Conservation (phyloP, 1,140 invertebrate genomes). For the Procambarus virginalis region DNA sequence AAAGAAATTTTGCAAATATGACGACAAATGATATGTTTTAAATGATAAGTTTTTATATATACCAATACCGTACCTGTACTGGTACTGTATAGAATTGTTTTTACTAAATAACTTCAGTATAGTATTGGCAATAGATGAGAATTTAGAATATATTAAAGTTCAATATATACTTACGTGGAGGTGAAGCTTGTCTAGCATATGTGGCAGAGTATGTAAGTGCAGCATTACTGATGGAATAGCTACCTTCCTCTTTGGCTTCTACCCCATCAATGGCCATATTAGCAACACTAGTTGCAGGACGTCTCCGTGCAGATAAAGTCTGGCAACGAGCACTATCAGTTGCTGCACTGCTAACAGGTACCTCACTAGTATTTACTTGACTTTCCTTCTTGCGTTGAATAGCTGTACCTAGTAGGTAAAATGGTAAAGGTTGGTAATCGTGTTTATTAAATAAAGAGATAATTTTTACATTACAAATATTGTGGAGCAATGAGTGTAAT, state of each 20-base stretch:
- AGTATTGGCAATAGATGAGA: too few species aligned
- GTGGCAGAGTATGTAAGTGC: slow-evolving; percentile 46
- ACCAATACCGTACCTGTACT: too few species aligned
- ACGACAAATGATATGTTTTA: too few species aligned
- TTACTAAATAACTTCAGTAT: too few species aligned
- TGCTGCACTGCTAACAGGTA: background rate
- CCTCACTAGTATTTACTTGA: slow-evolving; percentile 11
- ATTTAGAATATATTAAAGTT: too few species aligned
- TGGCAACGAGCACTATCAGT: slow-evolving; percentile 1
- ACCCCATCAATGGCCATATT: background rate
- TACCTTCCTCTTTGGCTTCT: slow-evolving; percentile 51
- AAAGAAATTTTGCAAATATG: too few species aligned
- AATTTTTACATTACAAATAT: too few species aligned
- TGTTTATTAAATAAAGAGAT: too few species aligned
- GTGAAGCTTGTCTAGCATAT: slow-evolving; percentile 39
- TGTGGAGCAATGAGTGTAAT: too few species aligned
- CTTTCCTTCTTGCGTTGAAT: slow-evolving; percentile 32
- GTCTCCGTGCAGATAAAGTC: slow-evolving; percentile 29
- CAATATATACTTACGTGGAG: slow-evolving; percentile 40
- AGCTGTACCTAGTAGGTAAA: background rate
- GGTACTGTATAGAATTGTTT: too few species aligned
- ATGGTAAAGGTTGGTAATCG: background rate
- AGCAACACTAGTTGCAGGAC: background rate
- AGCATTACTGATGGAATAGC: slow-evolving; percentile 58
- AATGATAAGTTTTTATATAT: too few species aligned